phyloP scores from a whole-genome alignment of 2,888 invertebrate genomes.

The Vanessa cardui region DNA sequence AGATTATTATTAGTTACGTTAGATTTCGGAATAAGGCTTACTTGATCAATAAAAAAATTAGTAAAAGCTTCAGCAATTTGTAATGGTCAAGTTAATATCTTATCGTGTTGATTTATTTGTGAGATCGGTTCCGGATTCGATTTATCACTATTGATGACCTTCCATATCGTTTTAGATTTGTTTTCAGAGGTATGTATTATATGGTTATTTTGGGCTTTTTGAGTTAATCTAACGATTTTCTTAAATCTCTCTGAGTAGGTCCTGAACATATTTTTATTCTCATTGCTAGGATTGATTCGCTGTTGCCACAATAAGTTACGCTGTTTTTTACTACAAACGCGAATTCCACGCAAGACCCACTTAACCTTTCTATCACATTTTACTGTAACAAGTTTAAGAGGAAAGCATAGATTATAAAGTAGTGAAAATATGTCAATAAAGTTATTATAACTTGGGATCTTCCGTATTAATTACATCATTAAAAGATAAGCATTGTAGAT shows the following conservation, averaged over 20 bases:
- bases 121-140: not conserved
- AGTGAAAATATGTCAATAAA: not conserved
- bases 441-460: not conserved
- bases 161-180: not conserved
- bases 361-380: not conserved
- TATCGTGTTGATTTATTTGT: not conserved
- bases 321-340: not conserved
- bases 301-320: not conserved
- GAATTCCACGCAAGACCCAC: not conserved
- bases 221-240: not conserved
- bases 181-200: not conserved
- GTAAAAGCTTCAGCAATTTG: not conserved
- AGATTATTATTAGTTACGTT: too few species aligned
- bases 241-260: not conserved
- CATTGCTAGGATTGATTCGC: not conserved
- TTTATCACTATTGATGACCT: not conserved
- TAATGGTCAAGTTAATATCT: not conserved
- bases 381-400: not conserved
- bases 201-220: not conserved
- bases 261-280: not conserved
- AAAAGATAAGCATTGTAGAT: not conserved
- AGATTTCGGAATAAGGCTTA: not conserved
- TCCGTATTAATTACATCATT: constrained; percentile 10
- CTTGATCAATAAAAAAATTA: not conserved
- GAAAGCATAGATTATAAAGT: not conserved